Evolutionary conservation across 2,113 vertebrate species (phyloP).

Genomic region (Athene noctua): DNA sequence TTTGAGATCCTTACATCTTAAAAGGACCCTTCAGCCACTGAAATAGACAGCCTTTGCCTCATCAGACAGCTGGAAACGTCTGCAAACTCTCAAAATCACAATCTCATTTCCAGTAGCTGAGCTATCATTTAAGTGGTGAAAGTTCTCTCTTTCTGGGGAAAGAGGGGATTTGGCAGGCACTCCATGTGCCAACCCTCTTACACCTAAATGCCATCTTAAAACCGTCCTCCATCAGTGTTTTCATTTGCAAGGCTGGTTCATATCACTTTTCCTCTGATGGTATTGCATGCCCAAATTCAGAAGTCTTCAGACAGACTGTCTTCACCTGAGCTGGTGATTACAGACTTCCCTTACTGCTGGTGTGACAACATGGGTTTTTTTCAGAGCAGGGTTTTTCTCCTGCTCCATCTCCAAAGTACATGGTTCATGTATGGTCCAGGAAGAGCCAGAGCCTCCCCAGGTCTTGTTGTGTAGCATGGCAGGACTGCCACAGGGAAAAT

Average conservation of each 20-base stretch:
- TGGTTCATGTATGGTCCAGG: too few relatives aligned
- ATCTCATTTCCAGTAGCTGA: neutral
- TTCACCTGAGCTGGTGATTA: neutral
- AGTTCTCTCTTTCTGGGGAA: neutral
- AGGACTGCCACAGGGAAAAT: neutral
- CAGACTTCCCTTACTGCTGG: neutral
- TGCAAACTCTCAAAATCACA: neutral
- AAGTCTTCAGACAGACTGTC: neutral
- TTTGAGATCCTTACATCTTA: neutral
- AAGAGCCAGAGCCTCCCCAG: neutral
- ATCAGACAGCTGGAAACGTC: neutral
- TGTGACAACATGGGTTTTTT: neutral
- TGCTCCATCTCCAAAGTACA: neutral
- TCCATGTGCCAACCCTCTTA: neutral
- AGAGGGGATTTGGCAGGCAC: neutral
- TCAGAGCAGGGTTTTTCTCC: neutral
- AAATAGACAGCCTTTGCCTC: neutral
- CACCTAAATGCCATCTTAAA: neutral
- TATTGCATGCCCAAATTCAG: neutral
- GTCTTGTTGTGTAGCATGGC: too few relatives aligned
- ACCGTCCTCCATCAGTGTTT: neutral
- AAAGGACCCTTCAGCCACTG: neutral
- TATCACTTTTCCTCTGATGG: neutral
- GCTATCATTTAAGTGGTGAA: neutral
- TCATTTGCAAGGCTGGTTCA: neutral